These are phyloP conservation scores for Tretioscincus oriximinensis DNA, from an alignment of 2,113 vertebrate genomes.

Conservation along the genomic window DNA sequence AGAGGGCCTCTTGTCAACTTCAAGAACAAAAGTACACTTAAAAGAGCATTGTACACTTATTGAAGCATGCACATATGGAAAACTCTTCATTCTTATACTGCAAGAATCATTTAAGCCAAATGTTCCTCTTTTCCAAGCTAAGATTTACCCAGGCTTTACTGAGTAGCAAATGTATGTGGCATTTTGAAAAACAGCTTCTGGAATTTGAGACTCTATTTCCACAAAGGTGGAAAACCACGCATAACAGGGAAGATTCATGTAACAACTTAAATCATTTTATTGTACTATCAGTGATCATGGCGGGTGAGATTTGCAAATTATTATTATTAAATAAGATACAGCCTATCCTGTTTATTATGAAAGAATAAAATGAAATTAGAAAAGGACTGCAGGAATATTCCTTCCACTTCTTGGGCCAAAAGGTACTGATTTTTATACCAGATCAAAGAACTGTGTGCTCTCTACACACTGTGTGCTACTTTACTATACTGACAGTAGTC, in stretches of 20 bases:
- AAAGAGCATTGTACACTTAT: too few relatives aligned
- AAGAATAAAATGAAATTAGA: conserved; percentile 12
- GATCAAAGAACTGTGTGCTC: too few relatives aligned
- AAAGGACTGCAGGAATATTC: neutral
- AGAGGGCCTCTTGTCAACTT: neutral
- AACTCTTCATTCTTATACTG: neutral
- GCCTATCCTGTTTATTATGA: conserved; percentile 14
- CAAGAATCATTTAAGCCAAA: conserved; percentile 43
- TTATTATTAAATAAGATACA: neutral
- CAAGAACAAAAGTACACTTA: too few relatives aligned
- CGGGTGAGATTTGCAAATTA: neutral
- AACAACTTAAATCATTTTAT: conserved; percentile 45
- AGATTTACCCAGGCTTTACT: conserved; percentile 21
- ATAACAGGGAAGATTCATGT: conserved; percentile 32
- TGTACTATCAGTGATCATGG: conserved; percentile 37
- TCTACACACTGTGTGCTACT: too few relatives aligned
- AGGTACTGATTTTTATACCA: too few relatives aligned
- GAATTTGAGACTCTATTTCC: conserved; percentile 52
- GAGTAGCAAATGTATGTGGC: conserved; percentile 52
- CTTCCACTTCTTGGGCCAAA: too few relatives aligned
- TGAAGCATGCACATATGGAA: neutral
- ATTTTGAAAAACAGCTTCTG: neutral
- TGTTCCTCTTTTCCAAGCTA: conserved; percentile 24
- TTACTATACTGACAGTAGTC: too few relatives aligned
- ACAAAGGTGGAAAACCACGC: neutral